Evolutionary conservation across 2,888 invertebrate species (phyloP), one percentile per base, ranked within the genome.

Genomic region (Vesta saturnalis): DNA sequence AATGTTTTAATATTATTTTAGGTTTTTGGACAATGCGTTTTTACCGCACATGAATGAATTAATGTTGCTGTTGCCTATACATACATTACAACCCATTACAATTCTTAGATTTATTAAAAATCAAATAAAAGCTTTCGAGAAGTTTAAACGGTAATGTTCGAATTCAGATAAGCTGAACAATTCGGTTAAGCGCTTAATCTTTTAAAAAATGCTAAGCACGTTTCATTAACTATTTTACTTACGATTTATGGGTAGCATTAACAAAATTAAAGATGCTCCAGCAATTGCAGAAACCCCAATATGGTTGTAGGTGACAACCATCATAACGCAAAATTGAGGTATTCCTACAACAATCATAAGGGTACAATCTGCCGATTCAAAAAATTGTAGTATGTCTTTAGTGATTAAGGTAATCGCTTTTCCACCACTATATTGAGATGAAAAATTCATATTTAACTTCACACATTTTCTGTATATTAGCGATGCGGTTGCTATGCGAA

Each of bases 361-460:
- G 8, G 94, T 81, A 80, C 94, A 93, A 61, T 93, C 85, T 8
- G 91, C 87, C 1, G 91, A 91, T 83, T 92, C 87, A 82, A 96
- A 95, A 82, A 96, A 94, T 67, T 94, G 85, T 73, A 91, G 91
- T 0, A 95, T 94, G 82, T 96, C 96, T 63, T 94, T 95, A 0
- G 95, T 94, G 70, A 96, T 64, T 10, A 81, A 69, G 61, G 80
- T 81, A 0, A 81, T 77, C 43, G 80, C 76, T 70, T 79, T 79
- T 82, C 84, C 96, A 76, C 89, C 94, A 83, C 85, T 92, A 0
- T 95, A 95, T 80, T 94, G 91, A 4, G 92, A 92, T 49, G 95
- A 85, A 0, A 96, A 93, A 1, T 91, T 91, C 82, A 92, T 93
- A 64, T 93, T 94, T 30, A 96, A 84, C 71, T 87, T 85, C 43